Base-by-base conservation (phyloP, 2,888 invertebrate genomes). In the Cheilosia soror region DNA sequence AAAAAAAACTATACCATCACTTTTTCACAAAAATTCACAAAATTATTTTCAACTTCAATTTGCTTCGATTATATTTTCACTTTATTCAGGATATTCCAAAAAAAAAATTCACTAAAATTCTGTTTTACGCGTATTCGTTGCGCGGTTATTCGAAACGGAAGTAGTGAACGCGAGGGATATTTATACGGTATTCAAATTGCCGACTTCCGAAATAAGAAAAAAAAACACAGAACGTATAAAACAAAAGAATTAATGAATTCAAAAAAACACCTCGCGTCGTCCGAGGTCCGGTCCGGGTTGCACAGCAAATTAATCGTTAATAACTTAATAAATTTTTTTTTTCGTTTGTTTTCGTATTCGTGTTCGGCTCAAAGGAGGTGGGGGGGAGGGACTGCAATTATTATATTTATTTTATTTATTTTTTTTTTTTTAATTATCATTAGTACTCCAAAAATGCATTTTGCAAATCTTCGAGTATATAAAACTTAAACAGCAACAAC, bases 171-270 rank as follows among this genome's bases (percentile, higher is more conserved):
- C 49, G 55, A 57, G 63, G 55, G 31, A 72, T 65, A 33, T 51
- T 25, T 6, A 6, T 15, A 49, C 25, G 20, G 27, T 69, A 80
- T 85, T 85, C 66, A 85, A 85, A 76, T 76, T 49, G 49, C 72
- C 60, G 51, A 85, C 81, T 85, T 85, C 85, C 85, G 85, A 81
- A 62, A 85, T 71, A 76, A 71, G 60, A 44, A 47, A n/a, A 9
- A 31, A 31, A 58, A 47, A 58, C 42, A 51, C 37, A 37, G 9
- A 37, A 37, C 37, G 37, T 11, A 37, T 4, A 37, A 42, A 9
- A 69, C 31, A 49, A 31, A 63, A 63, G 51, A 55, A 15, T 31
- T 47, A 15, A 6, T 51, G 5, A 27, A 55, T 53, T 69, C 53
- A 40, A 75, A 75, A 20, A 79, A 69, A 31, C 68, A 79, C 68